phyloP scores from a whole-genome alignment of 2,797 vertebrate species.

The Falco naumanni region DNA sequence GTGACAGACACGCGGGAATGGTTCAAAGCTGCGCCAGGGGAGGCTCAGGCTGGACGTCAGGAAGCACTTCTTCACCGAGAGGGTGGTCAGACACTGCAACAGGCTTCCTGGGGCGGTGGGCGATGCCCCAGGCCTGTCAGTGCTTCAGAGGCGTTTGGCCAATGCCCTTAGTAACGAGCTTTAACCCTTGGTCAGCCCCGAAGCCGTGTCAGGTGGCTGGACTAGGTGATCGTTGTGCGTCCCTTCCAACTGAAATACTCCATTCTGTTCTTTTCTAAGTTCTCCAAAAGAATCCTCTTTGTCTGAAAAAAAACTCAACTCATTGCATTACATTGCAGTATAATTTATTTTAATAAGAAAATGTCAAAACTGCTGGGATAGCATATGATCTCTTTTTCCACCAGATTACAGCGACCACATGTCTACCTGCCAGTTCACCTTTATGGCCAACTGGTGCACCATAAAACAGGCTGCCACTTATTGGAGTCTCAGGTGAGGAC shows the following conservation, averaged over 20 bases:
- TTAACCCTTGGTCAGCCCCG: background rate
- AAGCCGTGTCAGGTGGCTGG: background rate
- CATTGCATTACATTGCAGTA: background rate
- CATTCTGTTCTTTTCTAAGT: background rate
- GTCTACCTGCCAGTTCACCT: conserved; percentile 97
- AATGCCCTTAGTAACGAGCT: background rate
- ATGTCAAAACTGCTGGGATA: background rate
- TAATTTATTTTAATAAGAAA: background rate
- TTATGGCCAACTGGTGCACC: conserved; percentile 96
- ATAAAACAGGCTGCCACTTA: conserved; percentile 98
- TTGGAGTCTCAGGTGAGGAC: conserved; percentile 91
- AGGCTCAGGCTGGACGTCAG: background rate
- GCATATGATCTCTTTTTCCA: conserved; percentile 28
- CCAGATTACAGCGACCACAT: conserved; percentile 95
- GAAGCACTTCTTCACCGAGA: background rate
- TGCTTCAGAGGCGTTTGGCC: background rate
- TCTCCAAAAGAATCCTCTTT: background rate
- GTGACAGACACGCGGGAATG: rapidly evolving
- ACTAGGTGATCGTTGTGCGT: background rate
- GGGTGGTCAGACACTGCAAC: background rate
- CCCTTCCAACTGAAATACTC: background rate
- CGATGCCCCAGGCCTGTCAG: rapidly evolving
- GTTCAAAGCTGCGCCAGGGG: background rate
- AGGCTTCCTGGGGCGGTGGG: background rate
- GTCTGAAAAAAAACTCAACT: background rate